A percentile compares a stretch with the other conserved stretches of the same genome.
phyloP scores from a whole-genome alignment of 35 echinoderm and acorn worm species.

The Holothuria glaberrima region DNA sequence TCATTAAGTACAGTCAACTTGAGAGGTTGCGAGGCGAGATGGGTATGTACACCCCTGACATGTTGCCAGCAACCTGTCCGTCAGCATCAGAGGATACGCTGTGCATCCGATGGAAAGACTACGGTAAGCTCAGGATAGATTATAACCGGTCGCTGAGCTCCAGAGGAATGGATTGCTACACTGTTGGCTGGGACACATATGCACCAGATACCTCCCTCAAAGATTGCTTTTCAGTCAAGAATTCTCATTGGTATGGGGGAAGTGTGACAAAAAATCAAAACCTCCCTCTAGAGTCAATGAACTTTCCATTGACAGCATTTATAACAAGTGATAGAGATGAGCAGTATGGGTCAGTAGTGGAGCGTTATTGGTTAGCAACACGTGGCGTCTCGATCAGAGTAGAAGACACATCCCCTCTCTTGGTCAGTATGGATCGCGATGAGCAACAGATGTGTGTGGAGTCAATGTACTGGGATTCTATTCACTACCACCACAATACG shows the following conservation, averaged over 20 bases:
- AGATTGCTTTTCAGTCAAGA: constrained; percentile 62
- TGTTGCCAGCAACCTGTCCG: constrained; percentile 12
- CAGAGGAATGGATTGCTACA: constrained; percentile 31
- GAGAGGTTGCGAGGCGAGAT: constrained; percentile 32
- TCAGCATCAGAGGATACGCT: not conserved
- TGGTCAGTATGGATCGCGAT: constrained; percentile 49
- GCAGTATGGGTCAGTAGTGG: constrained; percentile 43
- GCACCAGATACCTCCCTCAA: constrained; percentile 24
- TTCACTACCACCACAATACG: not conserved
- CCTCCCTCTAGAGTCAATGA: constrained; percentile 46
- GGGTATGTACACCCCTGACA: constrained; percentile 11
- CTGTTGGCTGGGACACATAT: constrained; percentile 40
- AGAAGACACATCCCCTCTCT: constrained; percentile 23
- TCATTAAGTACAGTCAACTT: not conserved
- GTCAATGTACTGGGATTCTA: constrained; percentile 39
- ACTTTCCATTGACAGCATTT: constrained; percentile 43
- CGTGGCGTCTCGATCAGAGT: constrained; percentile 24
- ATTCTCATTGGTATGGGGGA: constrained; percentile 67
- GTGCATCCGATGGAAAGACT: constrained; percentile 50
- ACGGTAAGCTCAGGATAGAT: constrained; percentile 21
- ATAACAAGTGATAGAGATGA: constrained; percentile 50
- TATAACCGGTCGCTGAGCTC: not conserved
- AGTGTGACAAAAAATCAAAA: constrained; percentile 44
- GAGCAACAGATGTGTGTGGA: constrained; percentile 43
- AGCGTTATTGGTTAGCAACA: constrained; percentile 58